Base-by-base conservation (phyloP, 2,888 invertebrate species). In the Erebia ligea region DNA sequence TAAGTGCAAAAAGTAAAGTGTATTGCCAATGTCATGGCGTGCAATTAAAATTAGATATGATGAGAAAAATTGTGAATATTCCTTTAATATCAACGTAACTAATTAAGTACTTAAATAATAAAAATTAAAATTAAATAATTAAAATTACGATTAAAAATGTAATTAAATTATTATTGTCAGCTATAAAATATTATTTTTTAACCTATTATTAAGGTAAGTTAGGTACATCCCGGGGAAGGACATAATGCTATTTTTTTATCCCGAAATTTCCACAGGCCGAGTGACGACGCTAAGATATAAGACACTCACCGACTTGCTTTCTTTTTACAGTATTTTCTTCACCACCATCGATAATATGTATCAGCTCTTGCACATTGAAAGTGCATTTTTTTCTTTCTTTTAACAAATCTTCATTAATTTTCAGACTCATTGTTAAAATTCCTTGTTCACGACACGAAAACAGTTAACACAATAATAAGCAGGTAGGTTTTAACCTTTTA, bases 291-390 rank as follows among this genome's bases (percentile, higher is more conserved):
- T 17, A 52, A 17, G 15, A n/a, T 17, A 17, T 17, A 52, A 54
- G 3, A 2, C 54, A 54, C 54, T 54, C 59, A 78, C 78, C 78
- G 1, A 91, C 83, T 75, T 84, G 80, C 70, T 84, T 95, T 78
- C 97, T 95, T 75, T 95, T 94, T 69, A 86, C 81, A 1, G 97
- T 97, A 84, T 95, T 96, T 58, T 96, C 92, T 71, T 92, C 86
- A 1, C 96, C 95, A 0, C 97, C 97, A 83, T 97, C 96, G 76
- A 97, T 88, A 75, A 97, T 94, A 79, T 96, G 86, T 0, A 97
- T 97, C 74, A 98, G 90, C 89, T 98, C 98, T 72, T 90, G 82
- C 0, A 95, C 88, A 84, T 96, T 90, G 82, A 97, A 97, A 65
- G 94, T 95, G 78, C 97, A 97, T 79, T 94, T 95, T 66, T 92